These are phyloP conservation scores for Orthosia cruda DNA, from an alignment of 2,888 invertebrate genomes.

Conservation along the genomic window DNA sequence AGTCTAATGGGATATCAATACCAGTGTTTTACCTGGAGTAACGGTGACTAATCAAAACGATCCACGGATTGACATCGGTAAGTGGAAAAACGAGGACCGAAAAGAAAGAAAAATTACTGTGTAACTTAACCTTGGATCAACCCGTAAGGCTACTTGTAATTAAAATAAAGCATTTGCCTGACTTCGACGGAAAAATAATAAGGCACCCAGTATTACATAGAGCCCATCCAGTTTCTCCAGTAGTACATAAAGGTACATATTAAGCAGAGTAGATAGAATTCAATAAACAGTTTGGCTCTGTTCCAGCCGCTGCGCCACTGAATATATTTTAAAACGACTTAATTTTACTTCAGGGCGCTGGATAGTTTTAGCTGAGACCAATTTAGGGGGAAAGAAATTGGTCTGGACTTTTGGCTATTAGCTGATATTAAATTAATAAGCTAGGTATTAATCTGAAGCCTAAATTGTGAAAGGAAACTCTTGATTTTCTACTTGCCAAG, in stretches of 20 bases:
- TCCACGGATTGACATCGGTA: no score
- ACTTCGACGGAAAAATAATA: neutral
- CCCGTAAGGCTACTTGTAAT: neutral
- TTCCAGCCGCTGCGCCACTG: constrained; percentile 53
- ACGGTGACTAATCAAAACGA: no score
- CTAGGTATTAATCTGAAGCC: neutral
- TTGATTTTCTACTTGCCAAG: neutral
- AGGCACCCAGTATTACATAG: neutral
- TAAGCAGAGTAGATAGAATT: constrained; percentile 49
- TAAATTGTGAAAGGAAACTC: neutral
- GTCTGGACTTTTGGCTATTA: constrained; percentile 21
- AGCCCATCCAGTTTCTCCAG: neutral
- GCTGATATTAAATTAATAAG: constrained; percentile 32
- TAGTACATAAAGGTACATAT: constrained; percentile 31
- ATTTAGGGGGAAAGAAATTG: constrained; percentile 42
- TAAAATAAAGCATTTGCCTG: neutral
- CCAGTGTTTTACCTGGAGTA: no score
- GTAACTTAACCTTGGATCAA: no score
- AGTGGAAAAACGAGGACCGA: no score
- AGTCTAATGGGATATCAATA: neutral
- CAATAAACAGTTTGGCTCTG: constrained; percentile 64
- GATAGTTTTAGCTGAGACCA: constrained; percentile 46
- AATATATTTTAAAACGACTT: constrained; percentile 63
- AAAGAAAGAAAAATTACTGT: no score
- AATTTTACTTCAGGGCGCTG: constrained; percentile 50